Evolutionary conservation across 53 echinoderm and acorn worm genomes (phyloP).

Genomic region (Paelopatides confundens): DNA sequence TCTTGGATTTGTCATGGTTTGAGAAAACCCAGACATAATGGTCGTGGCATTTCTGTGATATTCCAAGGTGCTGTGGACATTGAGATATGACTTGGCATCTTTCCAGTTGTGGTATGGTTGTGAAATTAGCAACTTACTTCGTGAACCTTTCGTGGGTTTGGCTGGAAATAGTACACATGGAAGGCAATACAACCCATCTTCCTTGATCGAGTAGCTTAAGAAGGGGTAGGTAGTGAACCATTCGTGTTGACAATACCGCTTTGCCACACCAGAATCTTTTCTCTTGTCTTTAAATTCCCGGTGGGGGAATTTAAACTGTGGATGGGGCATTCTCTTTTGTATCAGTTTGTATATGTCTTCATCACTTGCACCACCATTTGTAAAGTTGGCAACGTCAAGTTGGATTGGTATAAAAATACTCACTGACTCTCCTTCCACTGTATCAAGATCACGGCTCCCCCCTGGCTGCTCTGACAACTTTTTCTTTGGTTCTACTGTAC

Average conservation of each 20-base stretch:
- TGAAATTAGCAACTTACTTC: slow-evolving; percentile 43
- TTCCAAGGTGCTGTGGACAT: not conserved
- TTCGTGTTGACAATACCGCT: slow-evolving; percentile 22
- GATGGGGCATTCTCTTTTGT: not conserved
- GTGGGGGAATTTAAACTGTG: slow-evolving; percentile 5
- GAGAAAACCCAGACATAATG: not conserved
- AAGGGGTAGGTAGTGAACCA: slow-evolving; percentile 40
- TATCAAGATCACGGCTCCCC: too few relatives aligned
- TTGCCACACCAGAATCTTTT: not conserved
- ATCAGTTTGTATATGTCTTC: slow-evolving; percentile 11
- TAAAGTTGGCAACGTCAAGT: not conserved
- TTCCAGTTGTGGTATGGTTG: slow-evolving; percentile 53
- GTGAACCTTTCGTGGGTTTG: slow-evolving; percentile 4
- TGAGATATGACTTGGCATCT: slow-evolving; percentile 18
- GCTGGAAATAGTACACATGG: slow-evolving; percentile 41
- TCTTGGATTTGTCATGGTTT: not conserved
- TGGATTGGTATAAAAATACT: too few relatives aligned
- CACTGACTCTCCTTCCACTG: too few relatives aligned
- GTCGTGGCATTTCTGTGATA: not conserved
- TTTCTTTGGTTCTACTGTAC: too few relatives aligned
- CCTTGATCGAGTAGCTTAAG: slow-evolving; percentile 35
- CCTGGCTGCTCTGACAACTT: too few relatives aligned
- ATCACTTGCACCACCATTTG: slow-evolving; percentile 14
- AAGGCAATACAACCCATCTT: slow-evolving; percentile 51
- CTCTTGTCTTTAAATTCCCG: slow-evolving; percentile 29